phyloP scores from a whole-genome alignment of 2,797 vertebrate species.

The Enoplosus armatus region DNA sequence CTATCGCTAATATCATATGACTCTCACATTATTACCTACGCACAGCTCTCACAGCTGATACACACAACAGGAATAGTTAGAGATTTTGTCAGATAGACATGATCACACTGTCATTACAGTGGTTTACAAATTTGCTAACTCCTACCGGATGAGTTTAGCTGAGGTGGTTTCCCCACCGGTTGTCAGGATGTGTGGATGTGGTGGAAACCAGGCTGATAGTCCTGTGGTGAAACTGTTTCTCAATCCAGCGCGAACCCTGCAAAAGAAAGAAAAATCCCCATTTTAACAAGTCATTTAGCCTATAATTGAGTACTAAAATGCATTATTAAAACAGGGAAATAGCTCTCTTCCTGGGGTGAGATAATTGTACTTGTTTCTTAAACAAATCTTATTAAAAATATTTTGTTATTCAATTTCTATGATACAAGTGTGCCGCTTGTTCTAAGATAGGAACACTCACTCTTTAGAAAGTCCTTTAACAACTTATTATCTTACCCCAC shows the following conservation, averaged over 20 bases:
- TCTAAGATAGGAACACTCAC: neutral
- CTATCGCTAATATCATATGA: neutral
- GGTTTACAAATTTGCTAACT: constrained; percentile 27
- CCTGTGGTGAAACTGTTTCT: constrained; percentile 47
- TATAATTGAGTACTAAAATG: constrained; percentile 7
- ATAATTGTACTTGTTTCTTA: neutral
- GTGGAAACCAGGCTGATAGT: constrained; percentile 43
- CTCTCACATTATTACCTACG: neutral
- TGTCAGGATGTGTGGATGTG: constrained; percentile 45
- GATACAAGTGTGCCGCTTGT: neutral
- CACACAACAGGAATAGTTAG: neutral
- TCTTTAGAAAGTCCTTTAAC: no score
- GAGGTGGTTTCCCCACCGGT: constrained; percentile 45
- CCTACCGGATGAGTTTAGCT: constrained; percentile 50
- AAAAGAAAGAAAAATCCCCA: constrained; percentile 35
- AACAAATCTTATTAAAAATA: neutral
- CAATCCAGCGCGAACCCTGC: constrained; percentile 44
- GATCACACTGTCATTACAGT: constrained; percentile 12
- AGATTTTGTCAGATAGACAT: constrained; percentile 17
- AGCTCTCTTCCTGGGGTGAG: neutral
- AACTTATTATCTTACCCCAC: neutral
- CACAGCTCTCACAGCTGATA: neutral
- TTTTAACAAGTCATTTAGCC: constrained; percentile 16
- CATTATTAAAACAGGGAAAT: constrained; percentile 18
- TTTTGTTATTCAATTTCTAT: neutral